Evolutionary conservation across 2,113 vertebrate species (phyloP).

Genomic region (Ceratotherium simum): DNA sequence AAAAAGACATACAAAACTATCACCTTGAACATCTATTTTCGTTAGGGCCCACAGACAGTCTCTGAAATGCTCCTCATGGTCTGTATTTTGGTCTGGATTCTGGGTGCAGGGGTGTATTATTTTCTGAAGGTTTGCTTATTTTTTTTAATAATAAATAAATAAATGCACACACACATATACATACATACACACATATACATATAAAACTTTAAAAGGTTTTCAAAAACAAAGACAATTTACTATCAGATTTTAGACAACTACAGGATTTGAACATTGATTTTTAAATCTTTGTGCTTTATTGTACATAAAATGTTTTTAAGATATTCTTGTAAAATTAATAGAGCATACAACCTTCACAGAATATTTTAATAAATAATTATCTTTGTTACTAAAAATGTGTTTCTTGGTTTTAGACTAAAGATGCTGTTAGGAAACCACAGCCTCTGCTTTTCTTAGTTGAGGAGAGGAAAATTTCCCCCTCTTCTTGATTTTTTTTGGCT

Average conservation of each 20-base stretch:
- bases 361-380: not conserved
- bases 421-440: not conserved
- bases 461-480: no score
- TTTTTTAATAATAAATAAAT: not conserved
- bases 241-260: not conserved
- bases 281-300: not conserved
- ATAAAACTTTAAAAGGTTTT: not conserved
- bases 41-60: accelerated
- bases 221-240: not conserved
- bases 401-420: not conserved
- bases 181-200: no score
- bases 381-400: not conserved
- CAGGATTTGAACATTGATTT: not conserved
- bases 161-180: not conserved
- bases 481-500: no score
- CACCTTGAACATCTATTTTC: not conserved
- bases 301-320: not conserved
- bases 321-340: not conserved
- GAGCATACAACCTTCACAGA: not conserved
- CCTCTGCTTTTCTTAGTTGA: not conserved
- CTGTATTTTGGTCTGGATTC: not conserved
- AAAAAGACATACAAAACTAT: not conserved
- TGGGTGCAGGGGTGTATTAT: not conserved
- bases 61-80: not conserved
- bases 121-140: not conserved